Evolutionary conservation across 2,113 vertebrate species (phyloP).

Genomic region (Mormyrus lacerda): DNA sequence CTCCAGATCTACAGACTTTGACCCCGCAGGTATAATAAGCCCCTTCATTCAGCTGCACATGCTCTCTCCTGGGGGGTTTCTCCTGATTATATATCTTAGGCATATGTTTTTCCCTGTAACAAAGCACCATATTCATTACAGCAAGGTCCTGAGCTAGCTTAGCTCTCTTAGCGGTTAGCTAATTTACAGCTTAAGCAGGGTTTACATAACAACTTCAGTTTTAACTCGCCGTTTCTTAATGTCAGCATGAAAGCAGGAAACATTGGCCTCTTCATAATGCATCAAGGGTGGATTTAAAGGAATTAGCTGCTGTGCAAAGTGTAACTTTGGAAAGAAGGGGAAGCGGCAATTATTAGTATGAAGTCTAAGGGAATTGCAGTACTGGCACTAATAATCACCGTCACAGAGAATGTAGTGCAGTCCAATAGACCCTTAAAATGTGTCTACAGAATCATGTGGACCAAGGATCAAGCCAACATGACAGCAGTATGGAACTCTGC

Average conservation of each 20-base stretch:
- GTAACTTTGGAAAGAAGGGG: slow-evolving; percentile 35
- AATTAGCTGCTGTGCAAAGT: slow-evolving; percentile 21
- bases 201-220: slow-evolving; percentile 67
- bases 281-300: slow-evolving; percentile 26
- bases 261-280: slow-evolving; percentile 11
- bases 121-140: slow-evolving; percentile 83
- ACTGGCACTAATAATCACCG: background rate
- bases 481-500: background rate
- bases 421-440: background rate
- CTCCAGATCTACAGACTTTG: slow-evolving; percentile 87
- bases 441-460: background rate
- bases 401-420: background rate
- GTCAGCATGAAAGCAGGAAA: slow-evolving; percentile 28
- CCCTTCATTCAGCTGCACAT: slow-evolving; percentile 71
- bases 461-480: background rate
- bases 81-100: slow-evolving; percentile 71
- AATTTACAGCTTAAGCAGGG: slow-evolving; percentile 75
- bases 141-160: slow-evolving; percentile 70
- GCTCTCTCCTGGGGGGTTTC: slow-evolving; percentile 54
- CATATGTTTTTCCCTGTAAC: slow-evolving; percentile 78
- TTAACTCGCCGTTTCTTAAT: slow-evolving; percentile 66
- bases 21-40: slow-evolving; percentile 89
- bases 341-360: slow-evolving; percentile 29
- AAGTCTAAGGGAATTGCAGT: background rate
- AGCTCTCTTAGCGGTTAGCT: slow-evolving; percentile 79